These are phyloP conservation scores for Phragmatobia fuliginosa DNA, from an alignment of 2,888 invertebrate species.

Conservation along the genomic window DNA sequence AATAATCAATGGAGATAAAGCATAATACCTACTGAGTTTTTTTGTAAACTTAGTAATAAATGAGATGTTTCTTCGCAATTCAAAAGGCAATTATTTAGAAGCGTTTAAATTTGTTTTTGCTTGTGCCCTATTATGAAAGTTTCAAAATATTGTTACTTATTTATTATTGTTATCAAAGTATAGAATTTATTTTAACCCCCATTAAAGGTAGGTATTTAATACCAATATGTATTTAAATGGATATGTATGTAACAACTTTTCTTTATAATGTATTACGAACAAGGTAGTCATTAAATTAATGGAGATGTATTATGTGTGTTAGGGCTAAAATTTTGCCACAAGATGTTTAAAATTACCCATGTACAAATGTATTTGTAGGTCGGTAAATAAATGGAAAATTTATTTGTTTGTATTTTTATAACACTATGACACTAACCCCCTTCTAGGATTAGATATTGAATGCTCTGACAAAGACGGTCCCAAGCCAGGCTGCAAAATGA, in stretches of 20 bases:
- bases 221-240: conserved; percentile 42
- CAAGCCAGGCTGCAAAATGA: too few species aligned
- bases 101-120: background rate
- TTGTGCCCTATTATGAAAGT: conserved; percentile 8
- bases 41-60: background rate
- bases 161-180: conserved; percentile 40
- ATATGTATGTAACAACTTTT: conserved; percentile 26
- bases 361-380: conserved; percentile 83
- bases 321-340: conserved; percentile 73
- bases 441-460: too few species aligned
- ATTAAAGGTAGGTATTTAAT: conserved; percentile 60
- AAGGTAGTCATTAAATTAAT: conserved; percentile 57
- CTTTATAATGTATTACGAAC: conserved; percentile 40
- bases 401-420: conserved; percentile 12
- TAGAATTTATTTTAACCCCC: conserved; percentile 43
- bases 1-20: background rate
- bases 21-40: background rate
- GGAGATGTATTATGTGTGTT: conserved; percentile 76
- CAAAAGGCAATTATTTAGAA: background rate
- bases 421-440: background rate
- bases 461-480: too few species aligned
- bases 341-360: conserved; percentile 75
- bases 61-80: background rate
- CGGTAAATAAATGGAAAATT: conserved; percentile 71
- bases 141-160: conserved; percentile 33